Base-by-base conservation (phyloP, 2,888 invertebrate genomes). In the Tachystola acroxantha region DNA sequence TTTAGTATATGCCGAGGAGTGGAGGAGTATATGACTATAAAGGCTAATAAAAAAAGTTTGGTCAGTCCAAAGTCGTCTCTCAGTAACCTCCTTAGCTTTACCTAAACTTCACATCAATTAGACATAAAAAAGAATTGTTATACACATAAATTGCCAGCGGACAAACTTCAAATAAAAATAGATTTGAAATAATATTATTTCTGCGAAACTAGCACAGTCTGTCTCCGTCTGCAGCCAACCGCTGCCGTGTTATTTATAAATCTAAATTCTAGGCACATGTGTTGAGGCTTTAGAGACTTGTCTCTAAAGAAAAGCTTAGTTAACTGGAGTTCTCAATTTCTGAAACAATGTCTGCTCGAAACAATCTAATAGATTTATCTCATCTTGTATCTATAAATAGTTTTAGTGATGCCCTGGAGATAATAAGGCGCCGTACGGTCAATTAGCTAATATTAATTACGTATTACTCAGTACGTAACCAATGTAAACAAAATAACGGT, bases 191-290 rank as follows among this genome's bases (percentile, higher is more conserved):
- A 72, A 66, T 56, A 58, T 65, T 57, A 73, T 65, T 66, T 64
- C 59, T 57, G 60, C 45, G 50, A 64, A 64, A 65, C 65, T 60
- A 59, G 67, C 60, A 64, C 68, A 68, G 45, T 57, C 56, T 60
- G 68, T 77, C 64, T 67, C 68, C 45, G 57, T 46, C 50, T 48
- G 37, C 38, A 43, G 46, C 52, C 51, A 53, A 62, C 59, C 56
- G 60, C 57, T 57, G 51, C 47, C 33, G 48, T 65, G 79, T 76
- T 84, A 81, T 82, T 79, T 81, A 61, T 82, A 81, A 76, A 73
- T 57, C 53, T 3, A 25, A 45, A 36, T 39, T 37, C 33, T 27
- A 33, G 19, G 20, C 25, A 11, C 10, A 10, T 16, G 24, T 12
- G 7, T 14, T 3, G 16, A n/a, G 29, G 16, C 14, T 16, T 20